Evolutionary conservation across 2,797 vertebrate genomes (phyloP), one percentile per base, ranked within the genome.

Genomic region (Thripadectes ignobilis): DNA sequence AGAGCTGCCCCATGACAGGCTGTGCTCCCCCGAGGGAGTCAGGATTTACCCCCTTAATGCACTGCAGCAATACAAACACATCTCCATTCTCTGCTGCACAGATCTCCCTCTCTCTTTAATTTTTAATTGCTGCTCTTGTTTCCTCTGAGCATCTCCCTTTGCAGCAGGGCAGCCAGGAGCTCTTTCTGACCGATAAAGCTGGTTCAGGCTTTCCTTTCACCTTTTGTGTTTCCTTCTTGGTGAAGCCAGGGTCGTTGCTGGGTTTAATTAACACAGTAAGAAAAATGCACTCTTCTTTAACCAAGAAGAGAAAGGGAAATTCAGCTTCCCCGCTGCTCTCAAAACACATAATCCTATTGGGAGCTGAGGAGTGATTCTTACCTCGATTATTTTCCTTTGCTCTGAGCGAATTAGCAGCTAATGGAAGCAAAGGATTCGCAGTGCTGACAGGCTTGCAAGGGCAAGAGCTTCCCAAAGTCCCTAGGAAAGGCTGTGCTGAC

Each of bases 41-140:
- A 4, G 29, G 55, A 81, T 59, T 73, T 77, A 6, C n/a, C 23
- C 48, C 22, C 14, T 32, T 8, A 18, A 24, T 8, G 83, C 72
- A 3, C 63, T 6, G 57, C 88, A 61, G 72, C 1, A 1, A 52
- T 11, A 46, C 34, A 27, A 43, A 30, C 0, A 5, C 81, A 30
- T 2, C 75, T 51, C 18, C 0, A 9, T 39, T 12, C 57, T n/a
- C 66, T 48, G 69, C 89, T 14, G n/a, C 27, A 3, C 81, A 7
- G 88, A 38, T 81, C 89, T 68, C 27, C 43, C 39, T 65, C 45
- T 22, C 66, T 78, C 61, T 71, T 92, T 76, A 90, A 88, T 85
- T 93, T 87, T 85, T 87, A 79, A 92, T 92, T 63, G 77, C 93
- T 45, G 75, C 88, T 92, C 63, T 49, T 34, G n/a, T 92, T 95